These are phyloP conservation scores for Ylistrum balloti DNA, from an alignment of 1,140 invertebrate species.

Conservation along the genomic window DNA sequence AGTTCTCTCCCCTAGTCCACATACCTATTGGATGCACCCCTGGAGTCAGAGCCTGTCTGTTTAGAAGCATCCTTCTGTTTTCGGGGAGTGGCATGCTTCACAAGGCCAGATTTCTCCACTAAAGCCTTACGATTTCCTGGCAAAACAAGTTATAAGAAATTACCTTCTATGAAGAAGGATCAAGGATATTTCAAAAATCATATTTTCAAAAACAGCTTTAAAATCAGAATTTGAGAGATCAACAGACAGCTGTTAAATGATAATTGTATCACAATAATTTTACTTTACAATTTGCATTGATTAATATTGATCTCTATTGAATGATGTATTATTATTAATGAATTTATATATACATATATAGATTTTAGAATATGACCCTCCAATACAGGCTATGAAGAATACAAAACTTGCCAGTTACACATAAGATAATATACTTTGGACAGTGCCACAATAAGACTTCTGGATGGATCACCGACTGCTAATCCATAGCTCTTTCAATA, in stretches of 20 bases:
- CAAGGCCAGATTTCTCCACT: conserved; percentile 94
- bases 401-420: too few species aligned
- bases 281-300: too few species aligned
- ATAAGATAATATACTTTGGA: too few species aligned
- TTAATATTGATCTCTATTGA: too few species aligned
- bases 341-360: too few species aligned
- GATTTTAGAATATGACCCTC: too few species aligned
- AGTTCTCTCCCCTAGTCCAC: background rate
- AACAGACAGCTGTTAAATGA: background rate
- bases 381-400: too few species aligned
- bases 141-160: background rate
- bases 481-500: too few species aligned
- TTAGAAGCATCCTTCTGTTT: conserved; percentile 75
- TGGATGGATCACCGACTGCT: too few species aligned
- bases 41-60: conserved; percentile 61
- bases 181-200: background rate
- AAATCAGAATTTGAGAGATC: background rate
- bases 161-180: background rate
- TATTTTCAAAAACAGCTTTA: background rate
- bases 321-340: too few species aligned
- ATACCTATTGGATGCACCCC: conserved; percentile 76
- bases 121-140: conserved; percentile 89
- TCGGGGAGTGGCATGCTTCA: conserved; percentile 87
- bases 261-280: too few species aligned
- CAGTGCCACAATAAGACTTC: too few species aligned